Base-by-base conservation (phyloP, 37 sponge, comb jelly and placozoan genomes). In the Theonella swinhoei region DNA sequence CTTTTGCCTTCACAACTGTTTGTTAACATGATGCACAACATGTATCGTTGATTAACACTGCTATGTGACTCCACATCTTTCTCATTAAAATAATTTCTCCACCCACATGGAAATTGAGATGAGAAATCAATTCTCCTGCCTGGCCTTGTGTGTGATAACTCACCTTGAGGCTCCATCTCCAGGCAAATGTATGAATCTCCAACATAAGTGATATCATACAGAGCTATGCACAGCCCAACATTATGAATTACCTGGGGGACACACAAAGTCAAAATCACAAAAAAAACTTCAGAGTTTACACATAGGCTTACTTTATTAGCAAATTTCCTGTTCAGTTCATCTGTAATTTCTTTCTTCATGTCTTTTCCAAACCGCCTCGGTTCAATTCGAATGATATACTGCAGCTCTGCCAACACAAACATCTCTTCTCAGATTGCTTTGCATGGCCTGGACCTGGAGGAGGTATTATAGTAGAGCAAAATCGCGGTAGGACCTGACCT, bases 141-240 rank as follows among this genome's bases (percentile, higher is more conserved):
- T n/a, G n/a, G n/a, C n/a, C n/a, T n/a, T n/a, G n/a, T n/a, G n/a
- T n/a, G n/a, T n/a, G 54, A 11, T 1, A n/a, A 1, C 59, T 8
- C 37, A 91, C 95, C 93, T 95, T 37, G 90, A 83, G 5, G 91
- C 85, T 1, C 95, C 97, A 59, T 94, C 93, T 35, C 97, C 95
- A 60, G 97, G 93, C 17, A 94, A 20, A 94, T 87, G 73, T 88
- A 94, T 22, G 88, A 82, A 24, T 97, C 95, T 29, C 91, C 91
- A 26, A 97, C 87, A 24, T 85, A 70, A 1, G 77, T 71, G 26
- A 97, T 77, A 75, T 97, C 97, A 58, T 89, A 76, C 2, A 94
- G 80, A 28, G 82, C 74, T 62, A 97, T 91, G 64, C 95, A 94
- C 36, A 97, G 82, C 17, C 97, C 97, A 1, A 95, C 95, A 0